These are phyloP conservation scores for Archips crataeganus DNA, from an alignment of 2,888 invertebrate genomes.

Conservation along the genomic window DNA sequence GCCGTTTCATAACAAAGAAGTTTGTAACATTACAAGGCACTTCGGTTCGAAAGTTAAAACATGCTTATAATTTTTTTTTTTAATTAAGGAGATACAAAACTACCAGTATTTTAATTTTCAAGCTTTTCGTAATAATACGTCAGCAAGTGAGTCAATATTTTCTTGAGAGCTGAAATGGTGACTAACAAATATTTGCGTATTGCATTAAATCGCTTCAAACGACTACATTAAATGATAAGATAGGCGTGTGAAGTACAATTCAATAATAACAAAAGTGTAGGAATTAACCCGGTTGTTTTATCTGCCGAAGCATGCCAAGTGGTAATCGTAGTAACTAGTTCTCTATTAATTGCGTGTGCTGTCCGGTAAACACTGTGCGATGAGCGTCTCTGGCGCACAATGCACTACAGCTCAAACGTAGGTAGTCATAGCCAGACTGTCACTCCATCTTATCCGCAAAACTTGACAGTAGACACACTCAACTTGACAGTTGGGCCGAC, in stretches of 20 bases:
- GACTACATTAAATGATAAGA: constrained; percentile 12
- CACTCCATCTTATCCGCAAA: too few species aligned
- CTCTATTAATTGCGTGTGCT: too few species aligned
- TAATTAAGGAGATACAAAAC: not conserved
- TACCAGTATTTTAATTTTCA: not conserved
- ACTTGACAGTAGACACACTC: too few species aligned
- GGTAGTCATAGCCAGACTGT: too few species aligned
- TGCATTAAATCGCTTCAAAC: not conserved
- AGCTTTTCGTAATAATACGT: not conserved
- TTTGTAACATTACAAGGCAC: not conserved
- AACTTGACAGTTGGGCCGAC: too few species aligned
- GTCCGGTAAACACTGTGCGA: too few species aligned
- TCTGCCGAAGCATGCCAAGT: not conserved
- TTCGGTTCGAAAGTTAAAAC: not conserved
- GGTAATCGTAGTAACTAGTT: not conserved
- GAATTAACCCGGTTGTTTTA: constrained; percentile 9
- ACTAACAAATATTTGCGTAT: not conserved
- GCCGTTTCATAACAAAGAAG: constrained; percentile 22
- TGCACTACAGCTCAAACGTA: too few species aligned
- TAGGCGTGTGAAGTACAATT: not conserved
- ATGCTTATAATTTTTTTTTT: not conserved
- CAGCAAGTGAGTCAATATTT: not conserved
- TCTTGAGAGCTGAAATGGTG: not conserved
- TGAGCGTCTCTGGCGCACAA: too few species aligned
- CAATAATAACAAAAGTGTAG: not conserved